Base-by-base conservation (phyloP, 2,113 vertebrate genomes). In the Brachyhypopomus occidentalis region DNA sequence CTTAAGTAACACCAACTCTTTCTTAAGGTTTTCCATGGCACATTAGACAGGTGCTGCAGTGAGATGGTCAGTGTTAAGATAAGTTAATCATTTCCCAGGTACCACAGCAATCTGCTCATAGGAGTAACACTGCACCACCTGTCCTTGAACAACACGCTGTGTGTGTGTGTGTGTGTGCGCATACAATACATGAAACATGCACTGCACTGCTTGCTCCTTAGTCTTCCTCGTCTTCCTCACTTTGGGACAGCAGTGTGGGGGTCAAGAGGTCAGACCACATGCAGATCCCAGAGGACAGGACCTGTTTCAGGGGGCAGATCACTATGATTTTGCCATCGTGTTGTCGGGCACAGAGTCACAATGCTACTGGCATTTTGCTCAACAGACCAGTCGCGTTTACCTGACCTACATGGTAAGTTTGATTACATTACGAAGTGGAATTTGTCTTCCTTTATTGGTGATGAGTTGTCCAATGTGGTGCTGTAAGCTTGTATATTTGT, bases 341-440 rank as follows among this genome's bases (percentile, higher is more conserved):
- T n/a, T 99, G 34, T 83, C 82, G 0, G 94, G 93, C 0, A 86
- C 91, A 0, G 83, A 80, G 0, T 23, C 84, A 0, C 95, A 98
- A 77, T 99, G 97, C 38, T 95, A 96, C 92, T 98, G 96, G 96
- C 97, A 99, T 84, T 97, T 96, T 2, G 95, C 95, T 0, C 93
- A 95, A 48, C 89, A 87, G 1, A 90, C 85, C 0, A 95, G 96
- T 12, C 92, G 36, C 12, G 96, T 99, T 92, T 99, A 95, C 89
- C 95, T 98, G 83, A 94, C 36, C 25, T 80, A 55, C 72, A 77
- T 72, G 79, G 79, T 80, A 22, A 74, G 79, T 74, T 38, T 66
- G 58, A 23, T 16, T 48, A 3, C 19, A 3, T 38, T 0, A 19
- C 19, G 6, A 23, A 41, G n/a, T 70, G 3, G 41, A 70, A 41